Conservation (phyloP, 2,113 vertebrate genomes). For the Glaucidium brasilianum region DNA sequence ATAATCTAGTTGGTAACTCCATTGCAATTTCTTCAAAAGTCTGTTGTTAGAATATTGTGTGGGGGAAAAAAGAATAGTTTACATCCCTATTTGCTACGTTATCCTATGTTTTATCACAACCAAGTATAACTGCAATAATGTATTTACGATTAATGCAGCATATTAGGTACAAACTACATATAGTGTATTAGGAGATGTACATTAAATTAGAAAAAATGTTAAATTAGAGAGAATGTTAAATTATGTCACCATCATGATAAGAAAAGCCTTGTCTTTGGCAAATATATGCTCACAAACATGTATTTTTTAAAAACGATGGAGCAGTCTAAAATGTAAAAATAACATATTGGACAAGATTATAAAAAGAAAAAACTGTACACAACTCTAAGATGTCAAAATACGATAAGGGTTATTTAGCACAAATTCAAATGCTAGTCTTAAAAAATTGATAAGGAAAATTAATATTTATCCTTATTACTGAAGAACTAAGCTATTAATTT, state of each 20-base stretch:
- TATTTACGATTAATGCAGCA: background rate
- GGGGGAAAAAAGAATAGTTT: background rate
- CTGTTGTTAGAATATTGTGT: background rate
- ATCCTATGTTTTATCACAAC: background rate
- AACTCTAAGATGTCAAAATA: background rate
- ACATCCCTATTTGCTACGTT: background rate
- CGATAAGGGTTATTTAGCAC: constrained; percentile 6
- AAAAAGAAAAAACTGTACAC: background rate
- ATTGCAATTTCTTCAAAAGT: background rate
- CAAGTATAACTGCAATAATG: background rate
- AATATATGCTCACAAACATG: background rate
- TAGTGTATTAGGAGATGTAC: background rate
- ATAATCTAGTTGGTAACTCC: background rate
- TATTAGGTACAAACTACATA: background rate
- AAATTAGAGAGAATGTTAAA: background rate
- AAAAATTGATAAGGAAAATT: background rate
- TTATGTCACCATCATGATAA: background rate
- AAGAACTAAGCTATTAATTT: constrained; percentile 20
- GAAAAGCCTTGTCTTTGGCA: background rate
- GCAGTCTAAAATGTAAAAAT: background rate
- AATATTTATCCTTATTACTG: background rate
- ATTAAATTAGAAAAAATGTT: background rate
- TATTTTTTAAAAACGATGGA: background rate
- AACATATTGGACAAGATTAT: background rate
- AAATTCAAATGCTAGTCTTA: constrained; percentile 6